These are phyloP conservation scores for Synanthedon vespiformis DNA, from an alignment of 2,888 invertebrate genomes.

Conservation along the genomic window DNA sequence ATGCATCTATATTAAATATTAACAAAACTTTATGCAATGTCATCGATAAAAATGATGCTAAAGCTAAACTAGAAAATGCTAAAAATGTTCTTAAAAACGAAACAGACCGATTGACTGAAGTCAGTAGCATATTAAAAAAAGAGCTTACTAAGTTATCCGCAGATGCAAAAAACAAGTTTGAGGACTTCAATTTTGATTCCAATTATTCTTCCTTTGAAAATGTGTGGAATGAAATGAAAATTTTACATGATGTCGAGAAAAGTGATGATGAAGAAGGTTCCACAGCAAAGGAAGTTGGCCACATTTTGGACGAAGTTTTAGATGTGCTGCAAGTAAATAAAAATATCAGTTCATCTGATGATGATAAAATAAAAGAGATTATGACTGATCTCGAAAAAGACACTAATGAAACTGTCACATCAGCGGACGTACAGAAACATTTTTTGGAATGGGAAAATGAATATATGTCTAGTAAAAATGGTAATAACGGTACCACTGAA, in stretches of 20 bases:
- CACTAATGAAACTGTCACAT: slow-evolving; percentile 8
- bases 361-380: slow-evolving; percentile 24
- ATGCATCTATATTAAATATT: slow-evolving; percentile 15
- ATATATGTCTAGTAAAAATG: slow-evolving; percentile 2
- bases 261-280: slow-evolving; percentile 20
- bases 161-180: slow-evolving; percentile 22
- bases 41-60: slow-evolving; percentile 13
- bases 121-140: slow-evolving; percentile 26
- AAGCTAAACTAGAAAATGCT: slow-evolving; percentile 17
- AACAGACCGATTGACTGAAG: slow-evolving; percentile 26
- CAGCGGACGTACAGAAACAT: slow-evolving; percentile 11
- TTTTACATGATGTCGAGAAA: slow-evolving; percentile 28
- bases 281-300: slow-evolving; percentile 28
- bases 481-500: slow-evolving; percentile 8
- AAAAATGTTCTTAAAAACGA: slow-evolving; percentile 24
- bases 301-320: slow-evolving; percentile 27
- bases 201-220: slow-evolving; percentile 20
- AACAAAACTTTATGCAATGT: slow-evolving; percentile 18
- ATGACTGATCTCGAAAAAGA: slow-evolving; percentile 20
- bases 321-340: slow-evolving; percentile 17
- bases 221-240: slow-evolving; percentile 29
- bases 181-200: slow-evolving; percentile 12
- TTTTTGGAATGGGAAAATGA: slow-evolving; percentile 20
- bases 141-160: slow-evolving; percentile 33
- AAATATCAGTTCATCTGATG: slow-evolving; percentile 10